phyloP scores from a whole-genome alignment of 2,797 vertebrate genomes.

The Odontamblyopus rebecca region DNA sequence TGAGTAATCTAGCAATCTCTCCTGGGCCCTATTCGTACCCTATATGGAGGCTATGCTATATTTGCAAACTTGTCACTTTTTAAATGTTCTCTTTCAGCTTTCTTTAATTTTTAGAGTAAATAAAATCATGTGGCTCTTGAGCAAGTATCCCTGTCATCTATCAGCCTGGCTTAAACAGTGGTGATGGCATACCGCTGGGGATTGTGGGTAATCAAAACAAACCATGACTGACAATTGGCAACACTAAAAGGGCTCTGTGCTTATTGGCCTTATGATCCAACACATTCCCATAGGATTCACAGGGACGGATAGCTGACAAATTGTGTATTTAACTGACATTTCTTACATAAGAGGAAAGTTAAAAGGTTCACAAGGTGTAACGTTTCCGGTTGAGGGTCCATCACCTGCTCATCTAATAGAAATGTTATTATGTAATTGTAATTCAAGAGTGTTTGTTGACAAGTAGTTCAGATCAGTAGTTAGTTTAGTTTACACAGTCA shows the following conservation, averaged over 20 bases:
- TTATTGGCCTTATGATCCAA: constrained; percentile 13
- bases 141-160: neutral
- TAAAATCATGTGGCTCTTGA: neutral
- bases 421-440: neutral
- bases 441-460: neutral
- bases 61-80: too few relatives aligned
- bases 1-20: too few relatives aligned
- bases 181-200: neutral
- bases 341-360: neutral
- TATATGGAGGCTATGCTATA: too few relatives aligned
- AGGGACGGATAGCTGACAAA: neutral
- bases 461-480: neutral
- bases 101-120: neutral
- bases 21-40: too few relatives aligned
- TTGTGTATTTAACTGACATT: neutral
- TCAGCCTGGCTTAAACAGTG: neutral
- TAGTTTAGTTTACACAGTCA: neutral
- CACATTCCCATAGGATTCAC: constrained; percentile 9
- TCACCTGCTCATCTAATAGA: neutral
- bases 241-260: constrained; percentile 14
- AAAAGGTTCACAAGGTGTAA: neutral
- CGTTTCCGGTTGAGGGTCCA: neutral
- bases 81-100: too few relatives aligned
- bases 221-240: constrained; percentile 24
- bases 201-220: constrained; percentile 33